Evolutionary conservation across 2,888 invertebrate genomes (phyloP).

Genomic region (Rhingia rostrata): DNA sequence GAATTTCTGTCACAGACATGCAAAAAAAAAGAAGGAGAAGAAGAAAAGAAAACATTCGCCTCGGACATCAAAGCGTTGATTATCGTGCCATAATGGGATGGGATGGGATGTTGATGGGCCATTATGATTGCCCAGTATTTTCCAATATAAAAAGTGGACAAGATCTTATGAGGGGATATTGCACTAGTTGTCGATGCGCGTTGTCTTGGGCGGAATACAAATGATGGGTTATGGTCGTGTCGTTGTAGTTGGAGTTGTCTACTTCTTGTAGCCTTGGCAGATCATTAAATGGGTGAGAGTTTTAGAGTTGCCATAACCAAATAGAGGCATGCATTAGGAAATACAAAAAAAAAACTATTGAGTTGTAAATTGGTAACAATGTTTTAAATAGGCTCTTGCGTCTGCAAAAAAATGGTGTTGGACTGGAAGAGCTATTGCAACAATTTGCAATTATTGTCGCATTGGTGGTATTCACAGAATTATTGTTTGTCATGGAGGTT

Average conservation of each 20-base stretch:
- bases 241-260: not conserved
- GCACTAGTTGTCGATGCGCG: conserved; percentile 58
- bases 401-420: not conserved
- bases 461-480: not conserved
- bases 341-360: conserved; percentile 6
- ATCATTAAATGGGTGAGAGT: conserved; percentile 65
- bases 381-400: conserved; percentile 17
- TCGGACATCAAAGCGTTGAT: conserved; percentile 45
- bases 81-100: conserved; percentile 54
- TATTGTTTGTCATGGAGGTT: too few relatives aligned
- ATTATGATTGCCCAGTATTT: conserved; percentile 35
- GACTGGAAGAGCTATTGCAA: conserved; percentile 17
- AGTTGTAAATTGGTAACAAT: conserved; percentile 31
- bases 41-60: conserved; percentile 6
- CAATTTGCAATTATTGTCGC: conserved; percentile 56
- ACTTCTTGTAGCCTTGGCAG: conserved; percentile 1
- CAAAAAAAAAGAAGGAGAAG: not conserved
- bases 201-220: conserved; percentile 52
- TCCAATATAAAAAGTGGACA: conserved; percentile 38
- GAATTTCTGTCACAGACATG: conserved; percentile 22
- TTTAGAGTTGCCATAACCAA: conserved; percentile 53
- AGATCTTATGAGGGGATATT: conserved; percentile 42
- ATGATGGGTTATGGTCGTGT: conserved; percentile 34
- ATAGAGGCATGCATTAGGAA: conserved; percentile 51
- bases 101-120: conserved; percentile 51